Percentiles rank a stretch among this genome's conserved stretches.
These are phyloP conservation scores for Thecocarcelia acutangulata DNA, from an alignment of 2,888 invertebrate genomes.

Conservation along the genomic window DNA sequence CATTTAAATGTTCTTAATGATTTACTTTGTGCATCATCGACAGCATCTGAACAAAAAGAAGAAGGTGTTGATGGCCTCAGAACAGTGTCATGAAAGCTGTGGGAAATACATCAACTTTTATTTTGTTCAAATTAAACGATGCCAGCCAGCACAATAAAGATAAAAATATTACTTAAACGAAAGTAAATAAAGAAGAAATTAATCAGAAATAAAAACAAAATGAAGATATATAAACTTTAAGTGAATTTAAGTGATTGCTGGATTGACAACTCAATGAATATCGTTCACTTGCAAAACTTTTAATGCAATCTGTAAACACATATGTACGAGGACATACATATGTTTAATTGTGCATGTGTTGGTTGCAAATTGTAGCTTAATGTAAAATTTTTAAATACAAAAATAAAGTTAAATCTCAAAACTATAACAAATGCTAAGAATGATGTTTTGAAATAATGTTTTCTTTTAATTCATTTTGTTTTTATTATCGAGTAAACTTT, in stretches of 20 bases:
- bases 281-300: conserved; percentile 31
- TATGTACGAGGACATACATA: too few relatives aligned
- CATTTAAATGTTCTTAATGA: conserved; percentile 44
- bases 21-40: conserved; percentile 29
- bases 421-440: too few relatives aligned
- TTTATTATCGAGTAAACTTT: too few relatives aligned
- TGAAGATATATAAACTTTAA: conserved; percentile 47
- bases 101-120: not conserved
- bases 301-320: not conserved
- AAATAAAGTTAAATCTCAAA: not conserved
- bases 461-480: too few relatives aligned
- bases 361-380: not conserved
- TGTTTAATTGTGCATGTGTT: not conserved
- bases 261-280: conserved; percentile 63
- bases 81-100: not conserved
- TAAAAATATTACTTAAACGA: conserved; percentile 19
- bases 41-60: conserved; percentile 2
- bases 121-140: conserved; percentile 31
- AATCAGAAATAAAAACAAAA: conserved; percentile 9
- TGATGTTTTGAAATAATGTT: too few relatives aligned
- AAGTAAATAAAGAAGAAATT: conserved; percentile 14
- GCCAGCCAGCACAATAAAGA: conserved; percentile 37
- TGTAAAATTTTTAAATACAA: not conserved
- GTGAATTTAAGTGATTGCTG: conserved; percentile 66
- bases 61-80: conserved; percentile 27